Evolutionary conservation across 2,888 invertebrate genomes (phyloP), one percentile per base, ranked within the genome.

Genomic region (Rhagophthalmus giganteus): DNA sequence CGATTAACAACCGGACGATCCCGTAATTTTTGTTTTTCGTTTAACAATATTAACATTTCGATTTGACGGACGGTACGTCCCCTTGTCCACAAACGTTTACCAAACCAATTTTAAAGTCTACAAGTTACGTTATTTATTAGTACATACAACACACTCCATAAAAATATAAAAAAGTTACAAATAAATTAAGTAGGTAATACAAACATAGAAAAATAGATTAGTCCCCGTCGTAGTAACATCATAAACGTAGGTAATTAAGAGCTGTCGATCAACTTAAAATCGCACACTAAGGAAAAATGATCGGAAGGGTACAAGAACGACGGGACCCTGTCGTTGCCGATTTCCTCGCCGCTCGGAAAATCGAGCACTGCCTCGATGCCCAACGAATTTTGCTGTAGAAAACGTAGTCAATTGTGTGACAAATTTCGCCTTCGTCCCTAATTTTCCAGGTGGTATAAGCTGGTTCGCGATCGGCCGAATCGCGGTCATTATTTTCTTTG

Each of bases 381-480:
- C 26, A 87, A 73, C 24, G 76, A 74, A 48, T 80, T 53, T 77
- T 77, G 2, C 81, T 79, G 68, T 83, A 84, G 72, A 87, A 87
- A 4, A 87, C 78, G 70, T 89, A 89, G 70, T 89, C 89, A 46
- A 88, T 84, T 2, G 87, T 87, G 63, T 86, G 85, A 57, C 86
- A 85, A 28, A 81, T 78, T 71, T 88, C 87, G 3, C 84, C 83
- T 59, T 85, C 83, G 48, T 84, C 85, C 0, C 88, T 76, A 16
- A 83, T 79, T 68, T 88, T 88, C 87, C 88, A 88, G 0, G 88
- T 88, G 0, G 88, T 89, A 67, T 85, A 89, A 0, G 79, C 76
- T 0, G 87, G 87, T 63, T 89, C 88, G 10, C 76, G 67, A 14
- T 74, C 74, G 5, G 73, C 74, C 1, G 74, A 47, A 32, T 14